Evolutionary conservation across 2,888 invertebrate species (phyloP), one percentile per base, ranked within the genome.

Genomic region (Cybosia mesomella): DNA sequence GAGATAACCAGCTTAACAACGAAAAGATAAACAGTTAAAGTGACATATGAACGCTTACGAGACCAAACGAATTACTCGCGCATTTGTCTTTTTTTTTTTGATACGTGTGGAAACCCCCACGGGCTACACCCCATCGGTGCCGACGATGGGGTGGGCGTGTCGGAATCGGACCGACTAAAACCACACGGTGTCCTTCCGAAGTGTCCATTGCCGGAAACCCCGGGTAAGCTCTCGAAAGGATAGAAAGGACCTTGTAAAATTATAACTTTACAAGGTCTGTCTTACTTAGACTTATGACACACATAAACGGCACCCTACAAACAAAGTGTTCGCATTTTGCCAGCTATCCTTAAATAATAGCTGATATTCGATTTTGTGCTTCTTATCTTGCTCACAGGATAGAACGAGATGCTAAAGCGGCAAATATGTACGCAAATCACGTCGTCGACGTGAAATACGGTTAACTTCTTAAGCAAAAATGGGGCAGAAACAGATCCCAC

Each of bases 381-480:
- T 73, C 64, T 69, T 75, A 78, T 73, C 36, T 71, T 69, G 34
- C 49, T n/a, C 49, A 18, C 49, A 1, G 9, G n/a, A n/a, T 49
- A 39, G 13, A 64, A 34, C 43, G 60, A 57, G 64, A 73, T 75
- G 72, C 64, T 72, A 72, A 69, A 63, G 58, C n/a, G 58, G 70
- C 67, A 72, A 83, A 85, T 87, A 80, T 79, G 78, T 76, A 85
- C 70, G 78, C 83, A 75, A 79, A 83, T 84, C 89, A 89, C 89
- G 90, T 89, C 76, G 72, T 69, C 66, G 75, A 76, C 83, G 82
- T 87, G 86, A 88, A 87, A 85, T 87, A 89, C 82, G 85, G 85
- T 82, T 76, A 70, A 74, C 64, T 71, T 58, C 49, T 68, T 66
- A 73, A 66, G 70, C 60, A 77, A 76, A 74, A 76, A 76, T 72